A percentile compares a stretch with the other conserved stretches of the same genome.
These are phyloP conservation scores for Spilosoma lubricipeda DNA, from an alignment of 2,888 invertebrate species.

Conservation along the genomic window DNA sequence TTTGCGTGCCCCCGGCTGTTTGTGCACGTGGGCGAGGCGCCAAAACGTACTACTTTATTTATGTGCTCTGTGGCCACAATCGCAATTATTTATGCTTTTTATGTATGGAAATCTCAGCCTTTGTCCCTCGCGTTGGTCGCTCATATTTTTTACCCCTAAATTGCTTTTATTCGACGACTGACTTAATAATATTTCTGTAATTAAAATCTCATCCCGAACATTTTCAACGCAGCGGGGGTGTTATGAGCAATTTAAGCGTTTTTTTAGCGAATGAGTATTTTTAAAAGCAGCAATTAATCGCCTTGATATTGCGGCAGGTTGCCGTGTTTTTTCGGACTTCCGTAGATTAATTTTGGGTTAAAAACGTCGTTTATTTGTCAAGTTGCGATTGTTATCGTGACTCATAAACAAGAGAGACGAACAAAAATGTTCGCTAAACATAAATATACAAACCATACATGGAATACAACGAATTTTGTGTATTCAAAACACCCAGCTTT, in stretches of 20 bases:
- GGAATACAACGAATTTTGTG: not conserved
- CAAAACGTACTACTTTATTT: constrained; percentile 77
- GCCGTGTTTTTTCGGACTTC: constrained; percentile 46
- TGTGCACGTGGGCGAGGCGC: constrained; percentile 69
- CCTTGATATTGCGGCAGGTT: constrained; percentile 52
- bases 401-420: constrained; percentile 29
- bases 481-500: not conserved
- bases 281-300: constrained; percentile 67
- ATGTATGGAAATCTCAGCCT: constrained; percentile 77
- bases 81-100: constrained; percentile 83
- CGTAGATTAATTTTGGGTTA: constrained; percentile 48
- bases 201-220: constrained; percentile 77
- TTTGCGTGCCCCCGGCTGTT: constrained; percentile 74
- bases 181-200: constrained; percentile 84
- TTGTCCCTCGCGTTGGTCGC: constrained; percentile 62
- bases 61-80: constrained; percentile 75
- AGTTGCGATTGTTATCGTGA: constrained; percentile 37
- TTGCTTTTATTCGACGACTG: constrained; percentile 78
- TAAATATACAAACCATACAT: constrained; percentile 14
- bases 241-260: constrained; percentile 69
- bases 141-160: constrained; percentile 64
- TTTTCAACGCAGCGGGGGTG: constrained; percentile 67
- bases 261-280: constrained; percentile 61
- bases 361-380: constrained; percentile 50
- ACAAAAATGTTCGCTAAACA: constrained; percentile 22